Percentiles rank a stretch among this genome's conserved stretches.
Conservation (phyloP, 2,797 vertebrate species). For the Todus mexicanus region DNA sequence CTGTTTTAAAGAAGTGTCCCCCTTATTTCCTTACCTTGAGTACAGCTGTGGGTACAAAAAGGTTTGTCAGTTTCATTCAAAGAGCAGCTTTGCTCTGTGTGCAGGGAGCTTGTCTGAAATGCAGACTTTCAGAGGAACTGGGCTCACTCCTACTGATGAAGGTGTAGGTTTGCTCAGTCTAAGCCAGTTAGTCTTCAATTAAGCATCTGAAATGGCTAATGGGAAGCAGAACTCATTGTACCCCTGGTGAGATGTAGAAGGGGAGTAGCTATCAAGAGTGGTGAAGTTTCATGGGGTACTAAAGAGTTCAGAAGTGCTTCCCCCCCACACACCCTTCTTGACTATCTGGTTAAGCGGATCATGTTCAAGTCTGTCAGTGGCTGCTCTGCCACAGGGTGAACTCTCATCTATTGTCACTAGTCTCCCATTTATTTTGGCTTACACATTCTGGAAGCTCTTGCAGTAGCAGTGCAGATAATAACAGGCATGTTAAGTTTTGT, state of each 20-base stretch:
- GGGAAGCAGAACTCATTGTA: background rate
- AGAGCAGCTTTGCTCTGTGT: background rate
- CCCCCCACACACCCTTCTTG: background rate
- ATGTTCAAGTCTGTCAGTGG: background rate
- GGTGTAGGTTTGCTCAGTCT: background rate
- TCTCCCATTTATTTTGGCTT: background rate
- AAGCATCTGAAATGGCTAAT: background rate
- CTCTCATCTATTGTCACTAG: background rate
- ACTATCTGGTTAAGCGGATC: background rate
- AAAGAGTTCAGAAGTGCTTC: background rate
- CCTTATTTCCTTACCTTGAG: background rate
- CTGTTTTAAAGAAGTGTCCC: background rate
- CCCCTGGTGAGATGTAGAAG: background rate
- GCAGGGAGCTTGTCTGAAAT: background rate
- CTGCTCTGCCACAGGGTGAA: background rate
- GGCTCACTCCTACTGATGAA: background rate
- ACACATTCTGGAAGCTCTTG: background rate
- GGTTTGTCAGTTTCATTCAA: background rate
- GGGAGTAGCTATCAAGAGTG: background rate
- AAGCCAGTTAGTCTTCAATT: background rate
- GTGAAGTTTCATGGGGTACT: background rate
- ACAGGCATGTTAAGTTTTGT: rapidly evolving
- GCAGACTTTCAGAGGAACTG: background rate
- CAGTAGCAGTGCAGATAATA: background rate
- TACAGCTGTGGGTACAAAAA: background rate